Evolutionary conservation across 2,888 invertebrate genomes (phyloP).

Genomic region (Adelognathus sp.): DNA sequence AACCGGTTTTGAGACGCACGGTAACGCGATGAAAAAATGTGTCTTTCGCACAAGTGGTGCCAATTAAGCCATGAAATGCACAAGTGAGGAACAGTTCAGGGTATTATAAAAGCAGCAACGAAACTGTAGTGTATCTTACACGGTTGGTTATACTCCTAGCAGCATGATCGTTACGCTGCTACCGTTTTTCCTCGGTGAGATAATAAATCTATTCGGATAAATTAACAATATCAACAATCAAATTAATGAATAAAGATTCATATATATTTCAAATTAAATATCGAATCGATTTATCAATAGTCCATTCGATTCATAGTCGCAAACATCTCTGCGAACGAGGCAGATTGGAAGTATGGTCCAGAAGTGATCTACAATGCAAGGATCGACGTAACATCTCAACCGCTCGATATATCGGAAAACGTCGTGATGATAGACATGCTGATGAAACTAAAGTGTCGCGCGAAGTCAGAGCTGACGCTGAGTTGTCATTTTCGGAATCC

Average conservation of each 20-base stretch:
- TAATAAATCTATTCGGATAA: background rate
- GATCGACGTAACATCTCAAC: constrained; percentile 11
- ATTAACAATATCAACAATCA: background rate
- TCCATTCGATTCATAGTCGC: background rate
- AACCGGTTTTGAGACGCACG: background rate
- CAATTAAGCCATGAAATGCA: background rate
- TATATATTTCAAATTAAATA: background rate
- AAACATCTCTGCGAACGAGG: background rate
- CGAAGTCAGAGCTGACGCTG: background rate
- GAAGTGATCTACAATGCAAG: constrained; percentile 44
- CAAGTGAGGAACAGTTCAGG: background rate
- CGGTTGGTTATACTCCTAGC: background rate
- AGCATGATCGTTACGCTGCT: constrained; percentile 21
- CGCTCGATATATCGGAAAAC: background rate
- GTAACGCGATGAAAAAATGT: background rate
- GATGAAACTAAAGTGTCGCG: constrained; percentile 41
- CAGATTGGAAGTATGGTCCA: constrained; percentile 39
- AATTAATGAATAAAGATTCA: too few relatives aligned
- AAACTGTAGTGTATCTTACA: background rate
- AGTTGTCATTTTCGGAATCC: constrained; percentile 21
- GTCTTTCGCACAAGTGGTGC: background rate
- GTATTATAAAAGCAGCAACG: constrained; percentile 2
- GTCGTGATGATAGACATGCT: background rate
- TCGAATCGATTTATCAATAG: background rate
- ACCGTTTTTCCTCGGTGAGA: constrained; percentile 15